Conservation (phyloP, 2,797 vertebrate genomes). For the Acipenser ruthenus region DNA sequence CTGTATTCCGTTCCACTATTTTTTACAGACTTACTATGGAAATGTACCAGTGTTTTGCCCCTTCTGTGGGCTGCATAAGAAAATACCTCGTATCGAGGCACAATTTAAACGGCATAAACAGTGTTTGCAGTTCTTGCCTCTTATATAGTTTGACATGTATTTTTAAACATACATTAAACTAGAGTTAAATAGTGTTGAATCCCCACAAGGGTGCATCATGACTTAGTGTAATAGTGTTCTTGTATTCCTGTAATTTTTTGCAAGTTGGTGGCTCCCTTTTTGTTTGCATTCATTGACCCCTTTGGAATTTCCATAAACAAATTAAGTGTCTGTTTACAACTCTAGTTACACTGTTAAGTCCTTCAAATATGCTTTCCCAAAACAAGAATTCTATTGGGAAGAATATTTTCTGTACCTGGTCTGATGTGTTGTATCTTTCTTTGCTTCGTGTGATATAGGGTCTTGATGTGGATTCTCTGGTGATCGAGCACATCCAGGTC, state of each 20-base stretch:
- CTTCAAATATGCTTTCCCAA: neutral
- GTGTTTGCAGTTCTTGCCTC: neutral
- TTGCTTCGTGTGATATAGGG: slow-evolving; percentile 52
- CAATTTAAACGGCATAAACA: neutral
- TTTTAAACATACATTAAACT: too few species aligned
- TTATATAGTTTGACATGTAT: neutral
- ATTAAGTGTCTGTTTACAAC: neutral
- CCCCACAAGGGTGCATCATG: slow-evolving; percentile 12
- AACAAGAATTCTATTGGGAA: neutral
- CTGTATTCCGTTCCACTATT: neutral
- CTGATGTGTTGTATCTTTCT: neutral
- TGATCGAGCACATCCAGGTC: slow-evolving; percentile 95
- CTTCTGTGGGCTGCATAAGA: too few species aligned
- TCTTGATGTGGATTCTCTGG: slow-evolving; percentile 90
- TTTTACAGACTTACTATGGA: too few species aligned
- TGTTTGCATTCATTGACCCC: slow-evolving; percentile 37
- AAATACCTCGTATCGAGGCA: too few species aligned
- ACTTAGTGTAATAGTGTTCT: too few species aligned
- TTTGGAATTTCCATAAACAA: slow-evolving; percentile 43
- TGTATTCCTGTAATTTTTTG: too few species aligned
- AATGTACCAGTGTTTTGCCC: too few species aligned
- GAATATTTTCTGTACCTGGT: neutral
- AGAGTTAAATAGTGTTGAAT: slow-evolving; percentile 30
- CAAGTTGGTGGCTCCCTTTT: slow-evolving; percentile 25
- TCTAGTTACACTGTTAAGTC: neutral